Conservation (phyloP, 2,113 vertebrate genomes). For the Columba janthina region DNA sequence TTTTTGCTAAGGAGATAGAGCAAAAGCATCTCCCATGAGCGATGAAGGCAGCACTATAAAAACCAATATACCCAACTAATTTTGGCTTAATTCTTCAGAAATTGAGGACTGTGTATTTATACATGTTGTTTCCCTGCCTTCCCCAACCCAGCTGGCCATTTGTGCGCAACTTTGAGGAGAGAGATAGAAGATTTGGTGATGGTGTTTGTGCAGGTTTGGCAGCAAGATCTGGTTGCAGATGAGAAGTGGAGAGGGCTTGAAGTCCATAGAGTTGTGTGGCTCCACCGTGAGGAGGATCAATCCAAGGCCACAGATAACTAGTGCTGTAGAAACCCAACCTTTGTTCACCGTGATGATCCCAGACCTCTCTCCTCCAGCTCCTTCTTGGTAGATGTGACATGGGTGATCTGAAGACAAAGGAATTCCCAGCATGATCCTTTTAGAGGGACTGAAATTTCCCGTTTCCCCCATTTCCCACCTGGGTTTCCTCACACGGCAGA, state of each 20-base stretch:
- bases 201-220: background rate
- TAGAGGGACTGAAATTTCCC: background rate
- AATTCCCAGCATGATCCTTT: background rate
- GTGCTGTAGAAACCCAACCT: background rate
- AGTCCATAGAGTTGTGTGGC: background rate
- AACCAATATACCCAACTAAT: background rate
- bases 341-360: background rate
- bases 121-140: background rate
- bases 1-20: background rate
- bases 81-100: background rate
- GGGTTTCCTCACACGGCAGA: background rate
- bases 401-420: background rate
- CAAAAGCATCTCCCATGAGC: background rate
- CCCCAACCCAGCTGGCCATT: background rate
- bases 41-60: background rate
- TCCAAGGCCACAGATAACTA: background rate
- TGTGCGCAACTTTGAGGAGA: background rate
- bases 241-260: background rate
- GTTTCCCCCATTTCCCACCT: background rate
- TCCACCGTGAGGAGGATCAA: background rate
- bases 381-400: background rate
- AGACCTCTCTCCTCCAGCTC: background rate
- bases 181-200: background rate
- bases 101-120: background rate
- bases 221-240: background rate